phyloP scores from a whole-genome alignment of 2,113 vertebrate genomes.

The Osmerus eperlanus region DNA sequence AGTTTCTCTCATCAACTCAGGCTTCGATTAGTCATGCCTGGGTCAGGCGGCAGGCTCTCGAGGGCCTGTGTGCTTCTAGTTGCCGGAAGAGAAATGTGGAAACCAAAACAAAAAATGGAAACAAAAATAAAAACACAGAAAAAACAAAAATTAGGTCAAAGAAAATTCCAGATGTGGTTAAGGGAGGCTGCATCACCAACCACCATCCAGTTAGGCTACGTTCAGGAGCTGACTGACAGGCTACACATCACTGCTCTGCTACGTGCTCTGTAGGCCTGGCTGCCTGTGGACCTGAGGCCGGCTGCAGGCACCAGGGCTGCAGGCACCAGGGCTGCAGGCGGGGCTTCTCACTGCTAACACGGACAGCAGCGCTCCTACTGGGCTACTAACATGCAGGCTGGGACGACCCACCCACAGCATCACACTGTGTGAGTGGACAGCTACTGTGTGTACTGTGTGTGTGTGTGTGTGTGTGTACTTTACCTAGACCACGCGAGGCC shows the following conservation, averaged over 20 bases:
- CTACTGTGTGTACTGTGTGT: neutral
- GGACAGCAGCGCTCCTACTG: no score
- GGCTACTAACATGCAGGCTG: no score
- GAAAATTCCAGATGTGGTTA: slow-evolving; percentile 45
- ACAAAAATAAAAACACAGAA: slow-evolving; percentile 65
- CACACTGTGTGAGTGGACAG: neutral
- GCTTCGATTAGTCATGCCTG: slow-evolving; percentile 73
- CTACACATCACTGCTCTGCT: neutral
- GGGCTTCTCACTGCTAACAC: no score
- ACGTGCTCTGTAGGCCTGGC: no score
- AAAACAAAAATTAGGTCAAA: slow-evolving; percentile 61
- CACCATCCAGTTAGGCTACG: slow-evolving; percentile 35
- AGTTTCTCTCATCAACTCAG: slow-evolving; percentile 57
- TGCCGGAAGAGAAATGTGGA: slow-evolving; percentile 67
- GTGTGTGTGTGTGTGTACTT: slow-evolving; percentile 48
- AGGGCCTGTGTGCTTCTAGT: slow-evolving; percentile 70
- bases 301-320: no score
- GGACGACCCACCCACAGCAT: no score
- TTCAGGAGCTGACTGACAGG: neutral
- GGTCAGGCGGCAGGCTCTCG: slow-evolving; percentile 72
- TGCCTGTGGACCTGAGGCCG: no score
- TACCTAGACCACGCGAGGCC: slow-evolving; percentile 96
- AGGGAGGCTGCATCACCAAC: slow-evolving; percentile 38
- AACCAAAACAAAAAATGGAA: slow-evolving; percentile 57
- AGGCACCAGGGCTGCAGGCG: no score